Conservation (phyloP, 2,797 vertebrate species). For the Leptatherina wallacei region DNA sequence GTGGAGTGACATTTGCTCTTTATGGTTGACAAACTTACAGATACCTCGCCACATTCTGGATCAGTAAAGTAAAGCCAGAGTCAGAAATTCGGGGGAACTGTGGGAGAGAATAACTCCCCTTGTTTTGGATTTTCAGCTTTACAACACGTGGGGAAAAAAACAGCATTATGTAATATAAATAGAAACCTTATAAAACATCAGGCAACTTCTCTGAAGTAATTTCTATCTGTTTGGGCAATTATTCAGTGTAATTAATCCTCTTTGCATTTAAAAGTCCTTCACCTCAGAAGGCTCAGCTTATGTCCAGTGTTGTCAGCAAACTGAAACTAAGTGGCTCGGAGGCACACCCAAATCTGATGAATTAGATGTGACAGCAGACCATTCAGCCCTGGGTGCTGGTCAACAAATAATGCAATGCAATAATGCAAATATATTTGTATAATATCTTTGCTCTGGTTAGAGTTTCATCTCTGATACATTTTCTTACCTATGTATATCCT, state of each 20-base stretch:
- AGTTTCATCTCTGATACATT: conserved; percentile 37
- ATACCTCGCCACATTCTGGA: background rate
- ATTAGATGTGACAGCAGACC: conserved; percentile 57
- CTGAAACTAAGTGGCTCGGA: conserved; percentile 56
- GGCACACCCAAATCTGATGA: conserved; percentile 55
- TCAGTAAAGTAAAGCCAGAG: background rate
- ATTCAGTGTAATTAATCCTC: conserved; percentile 1
- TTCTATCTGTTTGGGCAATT: background rate
- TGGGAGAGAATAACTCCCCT: background rate
- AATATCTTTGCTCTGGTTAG: conserved; percentile 37
- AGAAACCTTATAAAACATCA: background rate
- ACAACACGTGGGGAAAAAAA: background rate
- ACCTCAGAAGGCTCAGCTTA: conserved; percentile 17
- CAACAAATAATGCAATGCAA: conserved; percentile 34
- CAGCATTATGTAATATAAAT: background rate
- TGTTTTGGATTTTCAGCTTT: background rate
- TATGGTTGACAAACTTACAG: background rate
- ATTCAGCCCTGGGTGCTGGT: conserved; percentile 29
- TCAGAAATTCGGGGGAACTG: background rate
- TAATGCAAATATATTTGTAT: conserved; percentile 54
- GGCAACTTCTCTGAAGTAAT: background rate
- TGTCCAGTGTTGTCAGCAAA: conserved; percentile 41
- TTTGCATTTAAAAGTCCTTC: conserved; percentile 23
- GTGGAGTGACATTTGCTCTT: background rate
- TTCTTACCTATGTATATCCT: conserved; percentile 27